Base-by-base conservation (phyloP, 2,888 invertebrate genomes). In the Eledona agricola region DNA sequence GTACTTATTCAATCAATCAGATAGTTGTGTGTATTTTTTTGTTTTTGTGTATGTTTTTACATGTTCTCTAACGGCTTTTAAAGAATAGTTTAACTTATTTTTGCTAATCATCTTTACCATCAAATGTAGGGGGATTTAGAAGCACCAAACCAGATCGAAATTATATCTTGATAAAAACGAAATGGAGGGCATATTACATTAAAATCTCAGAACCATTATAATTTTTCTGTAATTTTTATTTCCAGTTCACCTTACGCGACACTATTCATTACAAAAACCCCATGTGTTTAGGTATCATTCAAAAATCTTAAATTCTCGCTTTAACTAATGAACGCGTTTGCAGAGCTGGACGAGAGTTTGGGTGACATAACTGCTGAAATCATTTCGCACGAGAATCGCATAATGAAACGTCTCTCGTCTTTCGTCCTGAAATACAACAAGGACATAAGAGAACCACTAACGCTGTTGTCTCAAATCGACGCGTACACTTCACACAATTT, bases 331-430 rank as follows among this genome's bases (percentile, higher is more conserved):
- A 40, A 26, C 22, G 25, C 34, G 17, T n/a, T 56, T 71, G 60
- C 72, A 84, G 90, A 91, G 71, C 70, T 94, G 64, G 93, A 95
- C 73, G 76, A 80, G 52, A 78, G 84, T 59, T 79, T 93, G 52
- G 93, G 93, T 20, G 90, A 93, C 75, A 85, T 89, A 20, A 84
- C 88, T 66, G 82, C 86, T 5, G 88, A 89, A 69, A 91, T 94
- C 65, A 83, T 85, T 63, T 88, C 89, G 51, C 86, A 88, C 61
- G 93, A 95, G 77, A 87, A 87, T 2, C 79, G 85, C 46, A 88
- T 94, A 65, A 85, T 92, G 43, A 64, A 76, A 61, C 64, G 76
- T 38, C 50, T 77, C 50, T 66, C 73, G 16, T 59, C 70, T 46
- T 72, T 74, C 35, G 64, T 73, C 13, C 31, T 72, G 25, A 70